These are phyloP conservation scores for Pogonocichla stellata DNA, from an alignment of 2,113 vertebrate species.

Conservation along the genomic window DNA sequence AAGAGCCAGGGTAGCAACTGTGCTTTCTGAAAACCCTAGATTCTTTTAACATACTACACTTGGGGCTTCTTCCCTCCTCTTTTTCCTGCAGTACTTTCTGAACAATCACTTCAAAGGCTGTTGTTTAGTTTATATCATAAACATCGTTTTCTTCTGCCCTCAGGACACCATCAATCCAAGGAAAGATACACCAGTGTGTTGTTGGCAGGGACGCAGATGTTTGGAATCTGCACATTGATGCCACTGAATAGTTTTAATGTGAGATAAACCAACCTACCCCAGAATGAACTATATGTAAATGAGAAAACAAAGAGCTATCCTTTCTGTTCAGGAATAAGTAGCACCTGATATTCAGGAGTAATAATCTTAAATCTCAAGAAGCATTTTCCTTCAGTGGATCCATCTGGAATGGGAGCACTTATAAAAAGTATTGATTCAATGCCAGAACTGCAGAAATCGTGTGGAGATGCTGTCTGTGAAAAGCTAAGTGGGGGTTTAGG, in stretches of 20 bases:
- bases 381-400: neutral
- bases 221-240: neutral
- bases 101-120: conserved; percentile 42
- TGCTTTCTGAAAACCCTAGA: neutral
- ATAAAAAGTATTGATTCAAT: neutral
- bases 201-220: conserved; percentile 34
- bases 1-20: neutral
- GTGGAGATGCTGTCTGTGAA: neutral
- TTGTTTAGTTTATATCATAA: conserved; percentile 22
- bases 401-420: neutral
- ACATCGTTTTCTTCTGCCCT: conserved; percentile 34
- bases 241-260: conserved; percentile 9
- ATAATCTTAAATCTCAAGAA: conserved; percentile 21
- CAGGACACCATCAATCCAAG: neutral
- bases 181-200: neutral
- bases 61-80: neutral
- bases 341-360: conserved; percentile 12
- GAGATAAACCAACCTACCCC: neutral
- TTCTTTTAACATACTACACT: neutral
- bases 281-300: conserved; percentile 10
- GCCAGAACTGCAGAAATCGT: neutral
- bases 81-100: conserved; percentile 1
- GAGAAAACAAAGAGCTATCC: neutral
- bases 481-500: neutral
- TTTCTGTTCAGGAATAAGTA: neutral